These are phyloP conservation scores for Poicephalus gulielmi DNA, from an alignment of 2,113 vertebrate species.

Conservation along the genomic window DNA sequence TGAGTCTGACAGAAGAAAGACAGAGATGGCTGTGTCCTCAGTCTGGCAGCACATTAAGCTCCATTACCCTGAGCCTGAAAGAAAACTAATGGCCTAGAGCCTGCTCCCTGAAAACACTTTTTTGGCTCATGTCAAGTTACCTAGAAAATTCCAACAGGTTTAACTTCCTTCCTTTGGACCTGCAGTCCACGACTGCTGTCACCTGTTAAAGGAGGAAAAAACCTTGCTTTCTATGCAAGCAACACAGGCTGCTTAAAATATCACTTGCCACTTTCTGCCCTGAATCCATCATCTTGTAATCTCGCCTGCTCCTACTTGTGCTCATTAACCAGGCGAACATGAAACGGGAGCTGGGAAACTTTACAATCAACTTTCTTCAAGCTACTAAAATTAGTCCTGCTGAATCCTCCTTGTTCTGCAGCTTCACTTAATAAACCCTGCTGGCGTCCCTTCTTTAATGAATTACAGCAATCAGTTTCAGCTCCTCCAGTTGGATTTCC, in stretches of 20 bases:
- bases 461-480: slow-evolving; percentile 22
- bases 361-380: slow-evolving; percentile 2
- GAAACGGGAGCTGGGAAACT: background rate
- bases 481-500: background rate
- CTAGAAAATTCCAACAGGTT: background rate
- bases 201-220: background rate
- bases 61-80: background rate
- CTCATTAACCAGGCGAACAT: background rate
- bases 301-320: background rate
- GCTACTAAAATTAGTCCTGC: slow-evolving; percentile 51
- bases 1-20: background rate
- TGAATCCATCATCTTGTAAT: slow-evolving; percentile 25
- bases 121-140: background rate
- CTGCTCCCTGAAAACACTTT: background rate
- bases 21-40: background rate
- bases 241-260: background rate
- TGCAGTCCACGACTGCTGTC: background rate
- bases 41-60: background rate
- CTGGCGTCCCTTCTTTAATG: background rate
- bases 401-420: background rate
- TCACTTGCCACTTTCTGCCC: background rate
- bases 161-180: background rate
- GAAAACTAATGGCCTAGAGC: background rate
- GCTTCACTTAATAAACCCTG: slow-evolving; percentile 19
- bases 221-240: background rate